These are phyloP conservation scores for Himalopsyche tibetana DNA, from an alignment of 2,888 invertebrate species.

Conservation along the genomic window DNA sequence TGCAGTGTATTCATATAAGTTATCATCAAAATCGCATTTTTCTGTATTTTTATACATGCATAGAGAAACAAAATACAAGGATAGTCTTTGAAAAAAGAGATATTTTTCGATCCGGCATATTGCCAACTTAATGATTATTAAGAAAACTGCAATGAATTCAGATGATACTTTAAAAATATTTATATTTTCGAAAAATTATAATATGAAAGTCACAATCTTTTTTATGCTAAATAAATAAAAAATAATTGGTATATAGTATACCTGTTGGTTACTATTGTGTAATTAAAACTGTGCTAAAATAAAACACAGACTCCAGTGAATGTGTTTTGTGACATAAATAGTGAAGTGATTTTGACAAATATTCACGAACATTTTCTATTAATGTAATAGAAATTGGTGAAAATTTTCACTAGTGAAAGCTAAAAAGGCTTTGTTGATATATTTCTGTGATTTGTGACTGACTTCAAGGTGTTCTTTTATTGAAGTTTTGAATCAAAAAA, in stretches of 20 bases:
- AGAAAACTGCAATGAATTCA: not conserved
- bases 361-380: not conserved
- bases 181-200: not conserved
- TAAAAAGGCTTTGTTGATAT: not conserved
- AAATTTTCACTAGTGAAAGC: not conserved
- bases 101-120: not conserved
- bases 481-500: not conserved
- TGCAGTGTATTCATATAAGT: not conserved
- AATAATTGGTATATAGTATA: not conserved
- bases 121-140: constrained; percentile 19
- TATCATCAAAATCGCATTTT: not conserved
- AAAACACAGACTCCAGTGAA: not conserved
- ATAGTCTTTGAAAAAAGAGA: not conserved
- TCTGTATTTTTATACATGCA: not conserved
- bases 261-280: not conserved
- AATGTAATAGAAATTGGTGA: not conserved
- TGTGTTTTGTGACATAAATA: constrained; percentile 1
- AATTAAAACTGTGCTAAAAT: not conserved
- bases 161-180: not conserved
- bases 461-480: not conserved
- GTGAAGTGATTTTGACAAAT: not conserved
- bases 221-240: not conserved
- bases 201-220: not conserved
- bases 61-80: too few relatives aligned
- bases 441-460: constrained; percentile 17